phyloP scores from a whole-genome alignment of 2,797 vertebrate species.

The Myiotriccus ornatus region DNA sequence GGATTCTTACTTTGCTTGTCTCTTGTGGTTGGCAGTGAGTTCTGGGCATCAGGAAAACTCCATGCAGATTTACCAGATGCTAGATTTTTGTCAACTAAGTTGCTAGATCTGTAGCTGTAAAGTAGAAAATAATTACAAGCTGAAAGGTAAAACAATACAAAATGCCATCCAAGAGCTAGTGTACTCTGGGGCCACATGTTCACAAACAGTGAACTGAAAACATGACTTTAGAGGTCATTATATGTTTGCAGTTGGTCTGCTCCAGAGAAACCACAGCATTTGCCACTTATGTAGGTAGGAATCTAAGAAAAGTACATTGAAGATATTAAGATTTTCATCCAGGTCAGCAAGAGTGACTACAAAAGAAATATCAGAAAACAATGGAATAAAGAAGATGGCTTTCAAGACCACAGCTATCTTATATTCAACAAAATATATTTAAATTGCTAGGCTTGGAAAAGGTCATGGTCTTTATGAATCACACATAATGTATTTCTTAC shows the following conservation, averaged over 20 bases:
- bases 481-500: not conserved
- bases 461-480: conserved; percentile 3
- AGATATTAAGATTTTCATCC: conserved; percentile 2
- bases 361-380: not conserved
- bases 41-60: not conserved
- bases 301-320: not conserved
- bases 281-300: not conserved
- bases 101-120: not conserved
- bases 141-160: not conserved
- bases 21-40: not conserved
- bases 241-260: not conserved
- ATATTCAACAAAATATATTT: not conserved
- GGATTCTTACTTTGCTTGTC: not conserved
- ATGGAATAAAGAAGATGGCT: not conserved
- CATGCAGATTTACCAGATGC: not conserved
- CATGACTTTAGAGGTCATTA: not conserved
- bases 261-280: not conserved
- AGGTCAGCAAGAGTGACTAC: not conserved
- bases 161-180: not conserved
- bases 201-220: not conserved
- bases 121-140: not conserved
- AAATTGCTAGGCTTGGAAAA: conserved; percentile 8
- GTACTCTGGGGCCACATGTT: not conserved
- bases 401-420: not conserved
- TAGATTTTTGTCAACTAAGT: not conserved